Conservation (phyloP, 37 sponge, comb jelly and placozoan species). For the Ephydatia muelleri region DNA sequence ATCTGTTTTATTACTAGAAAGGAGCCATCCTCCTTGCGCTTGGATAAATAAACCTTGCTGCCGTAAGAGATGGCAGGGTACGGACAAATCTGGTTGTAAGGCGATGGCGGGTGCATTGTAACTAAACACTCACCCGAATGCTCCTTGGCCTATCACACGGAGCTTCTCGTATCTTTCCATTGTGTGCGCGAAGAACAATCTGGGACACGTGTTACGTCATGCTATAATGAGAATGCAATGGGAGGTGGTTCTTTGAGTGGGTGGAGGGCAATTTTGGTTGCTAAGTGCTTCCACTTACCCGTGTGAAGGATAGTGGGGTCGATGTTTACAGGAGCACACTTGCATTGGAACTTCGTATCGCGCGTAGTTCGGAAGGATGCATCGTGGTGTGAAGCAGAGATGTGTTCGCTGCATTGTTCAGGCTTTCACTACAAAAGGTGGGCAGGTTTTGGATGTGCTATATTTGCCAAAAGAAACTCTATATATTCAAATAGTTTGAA, state of each 20-base stretch:
- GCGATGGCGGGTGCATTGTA: neutral
- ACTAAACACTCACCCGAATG: slow-evolving; percentile 75
- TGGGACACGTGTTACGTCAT: neutral
- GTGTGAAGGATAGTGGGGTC: neutral
- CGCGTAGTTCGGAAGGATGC: neutral
- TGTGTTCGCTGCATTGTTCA: slow-evolving; percentile 65
- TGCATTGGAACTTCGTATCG: neutral
- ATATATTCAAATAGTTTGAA: neutral
- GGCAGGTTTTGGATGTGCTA: neutral
- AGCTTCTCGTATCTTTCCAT: slow-evolving; percentile 93
- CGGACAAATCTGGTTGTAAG: neutral
- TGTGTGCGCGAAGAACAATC: neutral
- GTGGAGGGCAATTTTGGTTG: neutral
- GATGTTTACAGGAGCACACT: neutral
- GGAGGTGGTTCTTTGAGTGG: neutral
- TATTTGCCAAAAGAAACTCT: too few species aligned
- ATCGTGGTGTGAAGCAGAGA: slow-evolving; percentile 45
- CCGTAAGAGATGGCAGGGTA: neutral
- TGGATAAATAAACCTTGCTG: slow-evolving; percentile 77
- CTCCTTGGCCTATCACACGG: slow-evolving; percentile 83
- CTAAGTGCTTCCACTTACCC: neutral
- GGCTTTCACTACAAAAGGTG: slow-evolving; percentile 47
- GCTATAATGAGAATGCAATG: neutral
- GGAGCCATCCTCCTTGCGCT: slow-evolving; percentile 32
- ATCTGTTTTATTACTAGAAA: slow-evolving; percentile 86